Evolutionary conservation across 1,140 invertebrate species (phyloP).

Genomic region (Lasaia peninsularis): DNA sequence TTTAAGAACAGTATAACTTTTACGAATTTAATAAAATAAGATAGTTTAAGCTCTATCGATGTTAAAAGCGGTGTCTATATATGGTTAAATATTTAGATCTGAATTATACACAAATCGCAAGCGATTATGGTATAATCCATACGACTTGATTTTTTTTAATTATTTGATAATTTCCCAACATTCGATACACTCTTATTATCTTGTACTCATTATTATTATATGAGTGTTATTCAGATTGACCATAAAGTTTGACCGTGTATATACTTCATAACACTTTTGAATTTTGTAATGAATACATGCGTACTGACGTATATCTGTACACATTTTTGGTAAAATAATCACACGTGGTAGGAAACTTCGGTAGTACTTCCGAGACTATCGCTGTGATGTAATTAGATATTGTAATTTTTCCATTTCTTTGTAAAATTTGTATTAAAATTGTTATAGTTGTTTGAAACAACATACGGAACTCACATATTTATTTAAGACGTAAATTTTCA

Average conservation of each 20-base stretch:
- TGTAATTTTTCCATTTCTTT: constrained; percentile 6
- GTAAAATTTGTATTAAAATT: constrained; percentile 4
- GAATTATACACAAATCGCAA: too few species aligned
- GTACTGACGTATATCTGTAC: neutral
- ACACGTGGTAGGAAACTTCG: neutral
- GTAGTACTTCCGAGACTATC: neutral
- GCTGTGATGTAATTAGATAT: constrained; percentile 1
- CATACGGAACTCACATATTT: neutral
- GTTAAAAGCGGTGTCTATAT: too few species aligned
- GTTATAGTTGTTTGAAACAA: constrained; percentile 1
- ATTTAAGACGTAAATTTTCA: constrained; percentile 3
- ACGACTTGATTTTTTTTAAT: too few species aligned
- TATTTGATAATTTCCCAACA: too few species aligned
- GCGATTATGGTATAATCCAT: too few species aligned
- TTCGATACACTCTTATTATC: too few species aligned
- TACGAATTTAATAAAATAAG: too few species aligned
- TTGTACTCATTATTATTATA: neutral
- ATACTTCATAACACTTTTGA: neutral
- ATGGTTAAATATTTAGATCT: too few species aligned
- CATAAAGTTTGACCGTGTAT: neutral
- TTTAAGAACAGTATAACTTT: too few species aligned
- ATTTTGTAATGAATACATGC: neutral
- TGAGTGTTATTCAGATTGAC: neutral
- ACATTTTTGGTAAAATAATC: neutral
- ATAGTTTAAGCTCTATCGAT: too few species aligned